Evolutionary conservation across 2,888 invertebrate genomes (phyloP).

Genomic region (Oscheius myriophilus): DNA sequence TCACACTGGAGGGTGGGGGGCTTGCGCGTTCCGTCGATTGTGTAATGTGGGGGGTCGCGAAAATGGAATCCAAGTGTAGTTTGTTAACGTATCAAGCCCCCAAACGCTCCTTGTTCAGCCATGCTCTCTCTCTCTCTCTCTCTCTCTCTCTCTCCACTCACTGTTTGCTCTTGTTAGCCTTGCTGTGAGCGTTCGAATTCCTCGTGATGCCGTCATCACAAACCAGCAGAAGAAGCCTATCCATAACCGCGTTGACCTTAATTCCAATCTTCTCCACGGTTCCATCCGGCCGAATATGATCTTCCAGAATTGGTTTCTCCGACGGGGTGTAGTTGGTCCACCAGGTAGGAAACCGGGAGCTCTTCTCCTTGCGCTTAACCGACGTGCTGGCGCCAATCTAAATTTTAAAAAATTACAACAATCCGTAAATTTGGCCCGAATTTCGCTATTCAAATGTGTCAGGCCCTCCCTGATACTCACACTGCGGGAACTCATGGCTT

Average conservation of each 20-base stretch:
- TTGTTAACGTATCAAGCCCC: too few species aligned
- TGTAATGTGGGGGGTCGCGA: too few species aligned
- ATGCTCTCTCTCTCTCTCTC: background rate
- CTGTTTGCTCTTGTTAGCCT: slow-evolving; percentile 5
- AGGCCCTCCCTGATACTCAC: background rate
- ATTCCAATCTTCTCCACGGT: slow-evolving; percentile 31
- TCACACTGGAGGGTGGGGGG: too few species aligned
- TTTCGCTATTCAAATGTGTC: too few species aligned
- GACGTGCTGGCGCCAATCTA: too few species aligned
- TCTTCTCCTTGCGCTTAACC: background rate
- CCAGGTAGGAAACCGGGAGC: slow-evolving; percentile 6
- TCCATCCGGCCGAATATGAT: slow-evolving; percentile 20
- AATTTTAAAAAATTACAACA: too few species aligned
- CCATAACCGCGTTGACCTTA: slow-evolving; percentile 31
- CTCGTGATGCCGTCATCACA: slow-evolving; percentile 45
- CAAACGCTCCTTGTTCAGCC: too few species aligned
- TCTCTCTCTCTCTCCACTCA: background rate
- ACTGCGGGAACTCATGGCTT: too few species aligned
- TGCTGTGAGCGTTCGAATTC: slow-evolving; percentile 25
- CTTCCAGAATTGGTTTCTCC: slow-evolving; percentile 30
- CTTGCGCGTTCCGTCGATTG: too few species aligned
- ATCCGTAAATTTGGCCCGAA: too few species aligned
- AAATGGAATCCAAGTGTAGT: too few species aligned
- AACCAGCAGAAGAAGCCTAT: slow-evolving; percentile 36
- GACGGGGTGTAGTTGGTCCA: slow-evolving; percentile 35